phyloP scores from a whole-genome alignment of 2,113 vertebrate genomes.

The sheep (Ovis aries) region ARS-UI_Ramb_v3.0 NC_056069.1:22000001-22000500 shows the following conservation, averaged over 20 bases:
- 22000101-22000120: not conserved
- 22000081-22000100: not conserved
- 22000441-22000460: too few species aligned
- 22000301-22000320: too few species aligned
- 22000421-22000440: accelerated
- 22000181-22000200: not conserved
- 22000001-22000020: not conserved
- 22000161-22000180: not conserved
- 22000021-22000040: not conserved
- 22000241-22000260: not conserved
- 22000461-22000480: too few species aligned
- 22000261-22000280: not conserved
- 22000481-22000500: too few species aligned
- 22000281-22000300: not conserved
- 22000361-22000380: too few species aligned
- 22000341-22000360: too few species aligned
- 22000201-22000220: not conserved
- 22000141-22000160: not conserved
- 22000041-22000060: not conserved
- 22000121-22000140: not conserved
- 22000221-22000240: not conserved
- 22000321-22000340: too few species aligned
- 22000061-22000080: not conserved
- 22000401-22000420: too few species aligned
- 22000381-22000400: too few species aligned